phyloP scores from a whole-genome alignment of 2,888 invertebrate genomes.

The Cyclophora punctaria region DNA sequence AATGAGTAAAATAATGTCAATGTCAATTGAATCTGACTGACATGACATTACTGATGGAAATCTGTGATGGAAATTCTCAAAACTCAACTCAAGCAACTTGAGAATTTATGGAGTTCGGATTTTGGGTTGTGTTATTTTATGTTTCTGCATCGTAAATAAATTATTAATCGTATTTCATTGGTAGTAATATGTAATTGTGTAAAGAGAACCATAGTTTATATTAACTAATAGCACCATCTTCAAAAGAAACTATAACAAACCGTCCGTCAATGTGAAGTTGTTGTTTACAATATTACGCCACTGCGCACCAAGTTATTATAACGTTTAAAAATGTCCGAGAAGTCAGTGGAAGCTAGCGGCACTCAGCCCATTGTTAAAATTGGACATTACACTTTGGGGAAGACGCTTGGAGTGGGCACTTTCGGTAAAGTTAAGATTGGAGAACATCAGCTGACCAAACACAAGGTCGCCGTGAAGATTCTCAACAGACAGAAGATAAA shows the following conservation, averaged over 20 bases:
- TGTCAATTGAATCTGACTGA: too few species aligned
- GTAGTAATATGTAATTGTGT: slow-evolving; percentile 10
- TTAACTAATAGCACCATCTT: slow-evolving; percentile 1
- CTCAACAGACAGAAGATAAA: slow-evolving; percentile 99
- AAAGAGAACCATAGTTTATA: neutral
- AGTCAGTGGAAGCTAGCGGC: slow-evolving; percentile 51
- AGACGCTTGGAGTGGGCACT: slow-evolving; percentile 94
- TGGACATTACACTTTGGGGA: slow-evolving; percentile 96
- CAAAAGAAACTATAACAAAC: neutral
- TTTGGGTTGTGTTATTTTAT: slow-evolving; percentile 2
- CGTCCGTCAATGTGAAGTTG: slow-evolving; percentile 20
- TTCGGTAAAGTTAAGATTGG: slow-evolving; percentile 99
- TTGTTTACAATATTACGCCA: slow-evolving; percentile 6
- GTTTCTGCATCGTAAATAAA: neutral
- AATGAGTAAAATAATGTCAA: too few species aligned
- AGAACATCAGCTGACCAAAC: slow-evolving; percentile 96
- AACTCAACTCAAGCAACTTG: too few species aligned
- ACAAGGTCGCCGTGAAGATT: slow-evolving; percentile 99
- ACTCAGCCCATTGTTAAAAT: slow-evolving; percentile 92
- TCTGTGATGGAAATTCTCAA: too few species aligned
- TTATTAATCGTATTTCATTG: neutral
- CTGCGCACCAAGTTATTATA: slow-evolving; percentile 4
- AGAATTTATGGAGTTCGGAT: too few species aligned
- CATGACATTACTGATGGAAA: too few species aligned
- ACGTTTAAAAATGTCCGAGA: slow-evolving; percentile 40